Base-by-base conservation (phyloP, 1,140 invertebrate genomes). In the Parasteatoda tepidariorum region DNA sequence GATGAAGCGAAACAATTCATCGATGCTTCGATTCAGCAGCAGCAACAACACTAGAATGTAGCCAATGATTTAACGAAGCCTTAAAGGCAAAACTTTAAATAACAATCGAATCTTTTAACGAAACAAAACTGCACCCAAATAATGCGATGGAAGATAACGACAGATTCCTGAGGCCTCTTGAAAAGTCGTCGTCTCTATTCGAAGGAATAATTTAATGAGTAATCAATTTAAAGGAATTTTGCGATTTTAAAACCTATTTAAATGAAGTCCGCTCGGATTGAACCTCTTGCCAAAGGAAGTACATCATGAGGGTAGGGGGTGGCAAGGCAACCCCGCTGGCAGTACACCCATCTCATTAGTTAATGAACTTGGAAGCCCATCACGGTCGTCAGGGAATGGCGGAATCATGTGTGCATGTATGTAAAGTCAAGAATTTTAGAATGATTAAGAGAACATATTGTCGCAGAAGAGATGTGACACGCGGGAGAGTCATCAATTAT, bases 211-310 rank as follows among this genome's bases (percentile, higher is more conserved):
- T 71, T 71, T 71, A 71, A 71, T 57, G 68, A 71, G 68, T 71
- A 71, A 71, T 71, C 68, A 71, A 71, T 71, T 71, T 71, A 71
- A 71, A 71, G 68, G 68, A 71, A 71, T 71, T 71, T 34, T 26
- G 28, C 68, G 68, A 71, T 71, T 71, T 71, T 71, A 71, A 71
- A 71, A 71, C 48, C 38, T 48, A 71, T 71, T 71, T 71, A 57
- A 71, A 71, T 71, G 68, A 71, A 55, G 38, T 54, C 68, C 38
- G 30, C 68, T 26, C 9, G 38, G 41, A 24, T 59, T 22, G n/a
- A 71, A 28, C 41, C 68, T 31, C 68, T 15, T 13, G 24, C n/a
- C 3, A 30, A n/a, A 28, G 34, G 62, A 18, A 18, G 9, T 31
- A 66, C 28, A 22, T 48, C 55, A 22, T 2, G 18, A 7, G 13